These are phyloP conservation scores for Pipistrellus pipistrellus DNA, from an alignment of 2,797 vertebrate genomes.

Conservation along the genomic window DNA sequence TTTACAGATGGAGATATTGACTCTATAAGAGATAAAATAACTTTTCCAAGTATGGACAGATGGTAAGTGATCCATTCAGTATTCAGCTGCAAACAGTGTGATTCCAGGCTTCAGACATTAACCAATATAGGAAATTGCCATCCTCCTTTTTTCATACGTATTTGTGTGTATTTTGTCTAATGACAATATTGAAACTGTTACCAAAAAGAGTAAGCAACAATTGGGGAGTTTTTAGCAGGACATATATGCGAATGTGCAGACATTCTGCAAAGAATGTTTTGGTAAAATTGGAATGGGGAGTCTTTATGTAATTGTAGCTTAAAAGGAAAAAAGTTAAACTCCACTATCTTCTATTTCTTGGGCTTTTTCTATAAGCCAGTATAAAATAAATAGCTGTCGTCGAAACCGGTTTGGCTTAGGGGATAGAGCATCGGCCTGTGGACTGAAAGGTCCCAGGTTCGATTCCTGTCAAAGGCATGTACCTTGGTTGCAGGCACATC, in stretches of 20 bases:
- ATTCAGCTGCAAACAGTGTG: not conserved
- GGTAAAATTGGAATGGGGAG: not conserved
- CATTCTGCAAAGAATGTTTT: not conserved
- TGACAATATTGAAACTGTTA: not conserved
- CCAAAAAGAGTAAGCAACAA: not conserved
- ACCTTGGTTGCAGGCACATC: no score
- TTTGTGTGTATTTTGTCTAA: not conserved
- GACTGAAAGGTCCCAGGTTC: no score
- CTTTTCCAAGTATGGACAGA: not conserved
- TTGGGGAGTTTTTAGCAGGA: not conserved
- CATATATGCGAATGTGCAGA: not conserved
- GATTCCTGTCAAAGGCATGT: no score
- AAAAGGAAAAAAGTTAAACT: not conserved
- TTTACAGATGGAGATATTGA: not conserved
- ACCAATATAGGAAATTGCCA: not conserved
- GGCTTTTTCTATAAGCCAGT: constrained; percentile 57
- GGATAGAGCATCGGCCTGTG: no score
- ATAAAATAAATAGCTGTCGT: constrained; percentile 37
- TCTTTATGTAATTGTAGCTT: not conserved
- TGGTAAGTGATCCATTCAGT: not conserved
- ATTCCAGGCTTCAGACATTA: not conserved
- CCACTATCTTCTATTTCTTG: not conserved
- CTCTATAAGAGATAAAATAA: not conserved
- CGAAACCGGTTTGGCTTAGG: no score
- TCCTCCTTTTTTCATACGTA: not conserved